phyloP scores from a whole-genome alignment of 2,888 invertebrate genomes.

The Drosophila anomalata region DNA sequence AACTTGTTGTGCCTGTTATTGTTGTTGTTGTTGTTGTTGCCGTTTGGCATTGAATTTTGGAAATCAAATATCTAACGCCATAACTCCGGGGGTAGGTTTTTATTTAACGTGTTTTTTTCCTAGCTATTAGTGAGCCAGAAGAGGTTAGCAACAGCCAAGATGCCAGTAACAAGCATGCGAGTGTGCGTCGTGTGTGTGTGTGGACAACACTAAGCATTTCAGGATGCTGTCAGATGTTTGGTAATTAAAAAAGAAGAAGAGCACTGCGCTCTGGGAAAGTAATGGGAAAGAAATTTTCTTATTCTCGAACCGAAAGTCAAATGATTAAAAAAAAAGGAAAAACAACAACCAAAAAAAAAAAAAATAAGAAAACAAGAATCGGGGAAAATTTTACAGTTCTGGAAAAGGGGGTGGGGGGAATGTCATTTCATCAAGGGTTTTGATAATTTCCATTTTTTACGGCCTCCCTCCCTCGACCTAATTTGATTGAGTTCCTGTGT shows the following conservation, averaged over 20 bases:
- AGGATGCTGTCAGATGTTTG: conserved; percentile 78
- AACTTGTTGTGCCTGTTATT: conserved; percentile 30
- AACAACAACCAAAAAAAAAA: not conserved
- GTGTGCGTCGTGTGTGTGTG: conserved; percentile 23
- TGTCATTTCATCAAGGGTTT: not conserved
- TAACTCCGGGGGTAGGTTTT: conserved; percentile 68
- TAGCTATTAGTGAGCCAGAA: conserved; percentile 19
- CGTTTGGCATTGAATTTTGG: conserved; percentile 51
- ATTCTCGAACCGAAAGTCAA: conserved; percentile 24
- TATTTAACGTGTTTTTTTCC: not conserved
- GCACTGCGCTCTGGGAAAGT: conserved; percentile 23
- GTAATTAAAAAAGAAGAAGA: conserved; percentile 65
- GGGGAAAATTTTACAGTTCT: conserved; percentile 57
- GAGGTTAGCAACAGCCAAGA: conserved; percentile 23
- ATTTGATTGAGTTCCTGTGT: conserved; percentile 78
- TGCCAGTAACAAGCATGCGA: too few species aligned
- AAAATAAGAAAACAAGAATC: conserved; percentile 6
- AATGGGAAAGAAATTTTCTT: conserved; percentile 35
- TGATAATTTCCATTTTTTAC: conserved; percentile 28
- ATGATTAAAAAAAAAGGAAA: not conserved
- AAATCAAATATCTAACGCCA: conserved; percentile 72
- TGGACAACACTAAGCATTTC: conserved; percentile 62
- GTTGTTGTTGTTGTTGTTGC: conserved; percentile 43
- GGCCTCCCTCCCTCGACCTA: conserved; percentile 32
- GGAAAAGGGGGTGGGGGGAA: conserved; percentile 10